Conservation (phyloP, 2,113 vertebrate species). For the Erinaceus europaeus region DNA sequence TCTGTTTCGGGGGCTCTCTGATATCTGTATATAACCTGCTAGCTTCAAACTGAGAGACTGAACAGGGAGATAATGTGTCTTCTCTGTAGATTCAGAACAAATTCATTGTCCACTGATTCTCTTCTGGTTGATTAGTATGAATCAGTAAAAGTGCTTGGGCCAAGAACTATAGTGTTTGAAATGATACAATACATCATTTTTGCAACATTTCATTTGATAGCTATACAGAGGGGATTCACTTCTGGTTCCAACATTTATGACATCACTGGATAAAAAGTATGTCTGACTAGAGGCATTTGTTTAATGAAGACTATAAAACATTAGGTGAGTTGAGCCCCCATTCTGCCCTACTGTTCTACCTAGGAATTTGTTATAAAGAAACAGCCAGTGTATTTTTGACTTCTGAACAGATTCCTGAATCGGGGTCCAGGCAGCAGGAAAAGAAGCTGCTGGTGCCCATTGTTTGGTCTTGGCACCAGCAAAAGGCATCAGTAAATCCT, state of each 20-base stretch:
- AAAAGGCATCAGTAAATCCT: not conserved
- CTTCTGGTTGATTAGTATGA: not conserved
- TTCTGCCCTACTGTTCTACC: conserved; percentile 3
- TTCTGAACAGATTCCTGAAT: conserved; percentile 41
- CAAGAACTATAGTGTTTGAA: not conserved
- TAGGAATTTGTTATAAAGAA: conserved; percentile 9
- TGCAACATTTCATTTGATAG: not conserved
- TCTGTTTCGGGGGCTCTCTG: not conserved
- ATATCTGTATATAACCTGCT: not conserved
- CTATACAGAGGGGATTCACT: not conserved
- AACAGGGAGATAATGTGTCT: not conserved
- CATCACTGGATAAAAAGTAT: not conserved
- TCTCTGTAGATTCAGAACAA: not conserved
- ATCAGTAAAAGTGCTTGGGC: not conserved
- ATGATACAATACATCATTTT: not conserved
- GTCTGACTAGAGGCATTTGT: not conserved
- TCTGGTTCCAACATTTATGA: not conserved
- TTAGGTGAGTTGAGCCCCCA: not conserved
- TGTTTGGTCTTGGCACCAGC: conserved; percentile 41
- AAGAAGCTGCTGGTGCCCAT: not conserved
- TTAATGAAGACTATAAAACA: not conserved
- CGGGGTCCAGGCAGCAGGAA: not conserved
- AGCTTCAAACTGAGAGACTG: not conserved
- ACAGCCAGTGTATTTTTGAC: conserved; percentile 37
- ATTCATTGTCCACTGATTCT: not conserved